Evolutionary conservation across 2,113 vertebrate genomes (phyloP), one percentile per base, ranked within the genome.

Genomic region (Columbina picui): DNA sequence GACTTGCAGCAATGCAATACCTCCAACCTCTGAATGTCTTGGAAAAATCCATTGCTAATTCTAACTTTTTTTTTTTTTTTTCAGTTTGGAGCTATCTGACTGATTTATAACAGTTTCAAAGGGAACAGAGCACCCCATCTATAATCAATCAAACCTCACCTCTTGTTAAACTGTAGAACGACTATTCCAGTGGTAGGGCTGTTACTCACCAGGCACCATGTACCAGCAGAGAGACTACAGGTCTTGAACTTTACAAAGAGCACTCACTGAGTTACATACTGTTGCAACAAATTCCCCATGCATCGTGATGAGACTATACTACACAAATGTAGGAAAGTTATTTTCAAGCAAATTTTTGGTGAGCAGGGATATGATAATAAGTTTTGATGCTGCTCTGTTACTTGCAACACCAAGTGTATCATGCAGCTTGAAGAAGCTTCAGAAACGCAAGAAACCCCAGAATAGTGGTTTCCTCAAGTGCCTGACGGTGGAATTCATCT

Each of bases 51-150:
- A 87, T 55, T 61, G 9, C n/a, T 77, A 69, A 73, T 89, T 57
- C 47, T 70, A 73, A 52, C 41, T n/a, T n/a, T n/a, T n/a, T n/a
- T n/a, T n/a, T n/a, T n/a, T n/a, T n/a, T n/a, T n/a, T 91, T 60
- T 59, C 29, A 43, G 55, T 88, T 85, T 92, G 16, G 25, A 43
- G 18, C 64, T 89, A 59, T 87, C 53, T 93, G 74, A 79, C 64
- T 84, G 93, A 93, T 87, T 74, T 69, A 79, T 23, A 80, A 87
- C 30, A 34, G 34, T 95, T 96, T 95, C 86, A 85, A 84, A 96
- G 70, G 56, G 41, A 92, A 64, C 52, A 65, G 90, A 85, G 26
- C 50, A 32, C 20, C 45, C 55, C 50, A 77, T 88, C 73, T 75
- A 90, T 88, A 88, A 50, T 61, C 92, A 94, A 85, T 89, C 45